Base-by-base conservation (phyloP, 2,113 vertebrate genomes). In the Thalassoma bifasciatum region DNA sequence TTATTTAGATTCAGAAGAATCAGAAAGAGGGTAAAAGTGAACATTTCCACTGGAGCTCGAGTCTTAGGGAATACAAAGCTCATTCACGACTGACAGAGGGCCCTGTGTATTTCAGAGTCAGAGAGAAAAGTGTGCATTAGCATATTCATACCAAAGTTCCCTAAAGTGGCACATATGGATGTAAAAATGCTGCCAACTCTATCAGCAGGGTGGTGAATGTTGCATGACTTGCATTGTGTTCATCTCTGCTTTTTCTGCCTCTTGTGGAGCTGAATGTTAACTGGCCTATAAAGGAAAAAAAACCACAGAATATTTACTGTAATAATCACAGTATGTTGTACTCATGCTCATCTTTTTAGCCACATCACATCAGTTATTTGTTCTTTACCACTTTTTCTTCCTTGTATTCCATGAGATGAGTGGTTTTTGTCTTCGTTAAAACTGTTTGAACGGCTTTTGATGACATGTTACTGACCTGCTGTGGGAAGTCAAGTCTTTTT, bases 71-170 rank as follows among this genome's bases (percentile, higher is more conserved):
- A 79, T 77, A 76, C 71, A 85, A 83, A 83, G 69, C 83, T 90
- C 81, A 90, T 92, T 91, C 89, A 88, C 75, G 72, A 68, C 77
- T 61, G 70, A 88, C 76, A 89, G 73, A 79, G 81, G 66, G 72
- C 77, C 77, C 72, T 82, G 78, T 79, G 82, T 84, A 68, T 86
- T 84, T 83, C 78, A 47, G 19, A 53, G 38, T 64, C 53, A 77
- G 59, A 77, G 37, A 59, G 54, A 75, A 74, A 72, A 62, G 38
- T 53, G 66, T 16, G 21, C 70, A 90, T 92, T 88, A 83, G 77
- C 81, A 87, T 90, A 82, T 76, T 60, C 47, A 73, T 26, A 67
- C 34, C 63, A 73, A 80, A 80, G 75, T 84, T 90, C 73, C 72
- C 72, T 69, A 67, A 74, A 86, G 86, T 77, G 47, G 59, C 71